phyloP scores from a whole-genome alignment of 2,888 invertebrate genomes.

The Eupithecia subfuscata region DNA sequence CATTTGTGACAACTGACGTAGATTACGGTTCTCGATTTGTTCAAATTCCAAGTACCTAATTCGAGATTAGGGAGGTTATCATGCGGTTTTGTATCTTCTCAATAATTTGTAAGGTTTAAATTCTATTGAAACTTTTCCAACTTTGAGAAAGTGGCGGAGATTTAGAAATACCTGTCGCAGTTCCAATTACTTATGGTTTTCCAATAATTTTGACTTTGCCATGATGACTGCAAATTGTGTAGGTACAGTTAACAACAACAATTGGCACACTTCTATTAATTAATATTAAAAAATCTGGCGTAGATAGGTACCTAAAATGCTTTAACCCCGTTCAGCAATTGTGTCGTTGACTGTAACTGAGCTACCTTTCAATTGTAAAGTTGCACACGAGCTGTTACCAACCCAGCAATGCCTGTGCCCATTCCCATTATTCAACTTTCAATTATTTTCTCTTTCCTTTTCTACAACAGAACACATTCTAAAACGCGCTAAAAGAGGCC shows the following conservation, averaged over 20 bases:
- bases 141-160: not conserved
- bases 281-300: not conserved
- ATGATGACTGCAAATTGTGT: not conserved
- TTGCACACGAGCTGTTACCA: constrained; percentile 20
- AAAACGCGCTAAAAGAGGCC: constrained; percentile 28
- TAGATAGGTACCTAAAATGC: not conserved
- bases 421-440: constrained; percentile 17
- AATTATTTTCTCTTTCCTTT: constrained; percentile 24
- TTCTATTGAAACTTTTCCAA: not conserved
- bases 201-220: not conserved
- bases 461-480: constrained; percentile 23
- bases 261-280: not conserved
- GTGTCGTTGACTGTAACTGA: not conserved
- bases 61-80: not conserved
- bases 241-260: not conserved
- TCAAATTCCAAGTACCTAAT: not conserved
- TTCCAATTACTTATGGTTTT: not conserved
- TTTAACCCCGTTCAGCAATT: not conserved
- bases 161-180: not conserved
- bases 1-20: constrained; percentile 38
- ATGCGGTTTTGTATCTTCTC: not conserved
- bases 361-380: not conserved
- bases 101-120: not conserved
- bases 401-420: not conserved
- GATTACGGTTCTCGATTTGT: constrained; percentile 22